phyloP scores from a whole-genome alignment of 2,113 vertebrate species.

The Microcebus ravelobensis region DNA sequence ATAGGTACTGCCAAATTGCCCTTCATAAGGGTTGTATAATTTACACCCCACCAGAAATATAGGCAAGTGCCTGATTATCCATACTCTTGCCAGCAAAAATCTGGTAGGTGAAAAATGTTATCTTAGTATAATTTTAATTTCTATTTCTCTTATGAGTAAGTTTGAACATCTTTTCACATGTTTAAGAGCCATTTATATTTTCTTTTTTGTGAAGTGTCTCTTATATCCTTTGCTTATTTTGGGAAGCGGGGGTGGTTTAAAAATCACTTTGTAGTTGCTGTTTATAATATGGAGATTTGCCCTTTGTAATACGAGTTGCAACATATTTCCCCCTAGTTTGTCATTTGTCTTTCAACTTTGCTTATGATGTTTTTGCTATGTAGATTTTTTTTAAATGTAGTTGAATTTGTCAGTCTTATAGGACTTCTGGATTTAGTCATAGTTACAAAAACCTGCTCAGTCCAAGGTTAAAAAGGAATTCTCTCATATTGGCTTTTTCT shows the following conservation, averaged over 20 bases:
- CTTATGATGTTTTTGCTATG: not conserved
- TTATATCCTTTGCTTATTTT: constrained; percentile 9
- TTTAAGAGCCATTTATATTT: constrained; percentile 32
- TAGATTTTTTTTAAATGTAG: not conserved
- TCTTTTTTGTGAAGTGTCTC: constrained; percentile 33
- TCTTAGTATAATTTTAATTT: constrained; percentile 54
- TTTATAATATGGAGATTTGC: constrained; percentile 42
- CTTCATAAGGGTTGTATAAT: not conserved
- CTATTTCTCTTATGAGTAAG: constrained; percentile 41
- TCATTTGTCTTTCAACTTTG: constrained; percentile 36
- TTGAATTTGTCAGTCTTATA: constrained; percentile 34
- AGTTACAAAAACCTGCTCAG: constrained; percentile 10
- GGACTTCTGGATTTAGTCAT: constrained; percentile 29
- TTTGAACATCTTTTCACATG: constrained; percentile 52
- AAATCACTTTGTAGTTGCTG: not conserved
- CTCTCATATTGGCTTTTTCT: not conserved
- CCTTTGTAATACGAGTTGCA: not conserved
- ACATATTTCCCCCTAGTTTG: not conserved
- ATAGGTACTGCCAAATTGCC: not conserved
- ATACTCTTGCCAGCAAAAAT: constrained; percentile 46
- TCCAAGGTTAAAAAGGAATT: constrained; percentile 1
- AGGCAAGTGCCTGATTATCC: not conserved
- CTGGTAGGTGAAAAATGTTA: constrained; percentile 37
- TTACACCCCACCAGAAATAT: not conserved
- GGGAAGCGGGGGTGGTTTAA: not conserved